Evolutionary conservation across 2,888 invertebrate species (phyloP).

Genomic region (Trissolcus brochymenae): DNA sequence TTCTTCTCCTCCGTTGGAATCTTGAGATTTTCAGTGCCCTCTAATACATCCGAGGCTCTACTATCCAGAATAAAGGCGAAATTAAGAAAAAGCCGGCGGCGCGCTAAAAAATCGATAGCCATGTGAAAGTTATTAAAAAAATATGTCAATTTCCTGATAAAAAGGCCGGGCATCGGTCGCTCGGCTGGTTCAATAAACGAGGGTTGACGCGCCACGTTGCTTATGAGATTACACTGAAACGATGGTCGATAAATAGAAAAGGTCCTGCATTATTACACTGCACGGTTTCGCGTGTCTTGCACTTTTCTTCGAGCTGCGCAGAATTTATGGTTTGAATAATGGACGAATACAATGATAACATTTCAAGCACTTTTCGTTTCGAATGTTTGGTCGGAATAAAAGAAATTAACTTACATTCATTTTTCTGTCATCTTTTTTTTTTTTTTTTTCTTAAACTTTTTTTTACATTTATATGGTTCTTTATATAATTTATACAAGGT

Average conservation of each 20-base stretch:
- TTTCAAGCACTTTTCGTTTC: not conserved
- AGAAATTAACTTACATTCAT: not conserved
- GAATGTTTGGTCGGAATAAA: not conserved
- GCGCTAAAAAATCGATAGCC: slow-evolving; percentile 29
- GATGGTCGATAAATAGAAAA: slow-evolving; percentile 34
- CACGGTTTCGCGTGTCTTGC: slow-evolving; percentile 27
- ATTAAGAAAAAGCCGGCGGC: slow-evolving; percentile 51
- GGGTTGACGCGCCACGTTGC: slow-evolving; percentile 15
- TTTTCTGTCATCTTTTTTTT: not conserved
- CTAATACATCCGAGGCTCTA: slow-evolving; percentile 23
- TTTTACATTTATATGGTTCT: not conserved
- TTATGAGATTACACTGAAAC: slow-evolving; percentile 34
- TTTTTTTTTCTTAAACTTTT: not conserved
- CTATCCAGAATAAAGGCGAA: slow-evolving; percentile 38
- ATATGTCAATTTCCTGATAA: slow-evolving; percentile 49
- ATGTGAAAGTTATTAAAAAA: slow-evolving; percentile 43
- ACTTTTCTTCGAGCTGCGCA: slow-evolving; percentile 8
- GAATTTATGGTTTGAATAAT: slow-evolving; percentile 31
- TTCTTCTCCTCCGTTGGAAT: slow-evolving; percentile 32
- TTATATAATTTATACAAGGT: no score
- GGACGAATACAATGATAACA: slow-evolving; percentile 1
- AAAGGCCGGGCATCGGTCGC: slow-evolving; percentile 43
- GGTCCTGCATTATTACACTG: slow-evolving; percentile 27
- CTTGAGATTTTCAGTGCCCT: slow-evolving; percentile 45
- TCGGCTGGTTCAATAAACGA: slow-evolving; percentile 31